Base-by-base conservation (phyloP, 1,140 invertebrate genomes). In the Drosophila micromelanica region DNA sequence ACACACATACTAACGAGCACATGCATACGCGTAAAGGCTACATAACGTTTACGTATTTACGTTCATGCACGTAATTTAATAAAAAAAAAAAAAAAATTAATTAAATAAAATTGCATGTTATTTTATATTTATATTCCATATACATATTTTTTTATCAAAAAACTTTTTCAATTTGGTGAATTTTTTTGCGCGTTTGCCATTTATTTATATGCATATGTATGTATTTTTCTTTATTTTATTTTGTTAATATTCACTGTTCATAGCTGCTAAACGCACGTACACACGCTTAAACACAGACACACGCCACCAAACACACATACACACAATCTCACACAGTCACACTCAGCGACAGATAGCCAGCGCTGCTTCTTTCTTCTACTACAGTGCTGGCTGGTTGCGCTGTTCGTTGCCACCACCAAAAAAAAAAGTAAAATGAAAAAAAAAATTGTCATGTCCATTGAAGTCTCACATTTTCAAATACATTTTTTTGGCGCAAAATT, bases 381-480 rank as follows among this genome's bases (percentile, higher is more conserved):
- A 75, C 75, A 60, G 73, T 70, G 78, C 80, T 82, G 51, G 52
- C 57, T 76, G 74, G 69, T 73, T 65, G 67, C 52, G 57, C 73
- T 63, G 57, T 68, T 76, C 64, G 70, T 67, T 75, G 71, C 82
- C 78, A 86, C 81, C 81, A 86, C 84, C 82, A 73, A 89, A 86
- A 80, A 69, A 64, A 59, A 76, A 57, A 78, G 59, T 61, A 62
- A 64, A 40, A 42, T 51, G 59, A 73, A 85, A 86, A 85, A 17
- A 27, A 79, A 73, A 72, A 68, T 71, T 78, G 82, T 89, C 82
- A 87, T 87, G 82, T 82, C 82, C 82, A 89, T 76, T 87, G 82
- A 87, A 87, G 82, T 86, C 82, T 86, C 82, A 86, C 82, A 87
- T 87, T 89, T 84, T 89, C 60, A 79, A 84, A 77, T 70, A 59